phyloP scores from a whole-genome alignment of 2,797 vertebrate genomes.

The Ctenosaura bakeri region DNA sequence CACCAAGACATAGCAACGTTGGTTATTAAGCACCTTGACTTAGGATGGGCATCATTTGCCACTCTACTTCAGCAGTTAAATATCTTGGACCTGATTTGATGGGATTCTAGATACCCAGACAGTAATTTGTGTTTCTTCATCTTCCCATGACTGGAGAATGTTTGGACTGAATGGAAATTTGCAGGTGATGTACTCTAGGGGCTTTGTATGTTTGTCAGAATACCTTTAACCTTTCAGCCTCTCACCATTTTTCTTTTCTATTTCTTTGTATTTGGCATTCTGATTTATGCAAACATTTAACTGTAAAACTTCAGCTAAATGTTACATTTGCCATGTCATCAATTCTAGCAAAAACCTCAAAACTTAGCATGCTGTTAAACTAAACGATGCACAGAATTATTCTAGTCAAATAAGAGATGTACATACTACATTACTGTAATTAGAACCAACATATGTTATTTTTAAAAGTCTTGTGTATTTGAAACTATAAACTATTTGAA shows the following conservation, averaged over 20 bases:
- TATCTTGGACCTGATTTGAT: background rate
- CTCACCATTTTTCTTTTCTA: too few species aligned
- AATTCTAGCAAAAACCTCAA: background rate
- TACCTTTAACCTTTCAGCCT: too few species aligned
- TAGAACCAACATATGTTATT: conserved; percentile 31
- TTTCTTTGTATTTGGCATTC: conserved; percentile 23
- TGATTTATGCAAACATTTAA: background rate
- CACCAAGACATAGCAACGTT: background rate
- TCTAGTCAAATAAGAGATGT: background rate
- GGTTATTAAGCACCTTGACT: background rate
- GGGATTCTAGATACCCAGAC: background rate
- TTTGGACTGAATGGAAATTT: background rate
- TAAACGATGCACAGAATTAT: conserved; percentile 20
- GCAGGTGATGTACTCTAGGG: background rate
- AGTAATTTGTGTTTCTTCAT: background rate
- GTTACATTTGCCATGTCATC: background rate
- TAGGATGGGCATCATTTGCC: background rate
- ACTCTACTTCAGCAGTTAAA: background rate
- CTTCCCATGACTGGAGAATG: background rate
- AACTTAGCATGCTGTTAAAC: conserved; percentile 7
- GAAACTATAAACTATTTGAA: conserved; percentile 23
- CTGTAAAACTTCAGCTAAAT: conserved; percentile 26
- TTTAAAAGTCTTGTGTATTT: conserved; percentile 19
- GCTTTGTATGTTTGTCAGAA: background rate
- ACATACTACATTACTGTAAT: conserved; percentile 12